phyloP scores from a whole-genome alignment of 2,797 vertebrate species.

The Philypnodon macrostomus region DNA sequence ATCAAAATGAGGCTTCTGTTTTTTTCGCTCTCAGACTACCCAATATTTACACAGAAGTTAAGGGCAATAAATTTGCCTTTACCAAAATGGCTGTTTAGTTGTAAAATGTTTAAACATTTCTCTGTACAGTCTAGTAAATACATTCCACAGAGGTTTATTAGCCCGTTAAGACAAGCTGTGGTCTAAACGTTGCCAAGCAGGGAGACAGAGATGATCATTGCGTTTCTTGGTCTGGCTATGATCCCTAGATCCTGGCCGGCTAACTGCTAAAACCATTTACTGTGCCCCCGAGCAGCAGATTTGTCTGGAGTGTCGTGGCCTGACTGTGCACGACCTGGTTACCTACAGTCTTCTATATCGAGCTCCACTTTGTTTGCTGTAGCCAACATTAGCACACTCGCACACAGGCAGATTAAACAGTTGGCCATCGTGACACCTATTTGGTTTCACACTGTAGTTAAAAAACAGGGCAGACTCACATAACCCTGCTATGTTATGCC shows the following conservation, averaged over 20 bases:
- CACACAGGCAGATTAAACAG: slow-evolving; percentile 38
- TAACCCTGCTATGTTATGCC: slow-evolving; percentile 37
- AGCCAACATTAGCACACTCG: slow-evolving; percentile 28
- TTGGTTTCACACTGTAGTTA: slow-evolving; percentile 38
- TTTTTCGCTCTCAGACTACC: background rate
- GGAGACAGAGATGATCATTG: slow-evolving; percentile 45
- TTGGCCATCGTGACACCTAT: slow-evolving; percentile 37
- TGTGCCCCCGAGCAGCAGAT: slow-evolving; percentile 60
- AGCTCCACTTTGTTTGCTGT: slow-evolving; percentile 44
- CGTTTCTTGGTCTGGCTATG: slow-evolving; percentile 46
- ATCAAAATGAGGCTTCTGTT: background rate
- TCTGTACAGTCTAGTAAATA: slow-evolving; percentile 35
- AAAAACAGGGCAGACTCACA: slow-evolving; percentile 29
- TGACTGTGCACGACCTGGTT: slow-evolving; percentile 56
- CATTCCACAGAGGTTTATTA: slow-evolving; percentile 43
- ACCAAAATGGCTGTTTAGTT: no score
- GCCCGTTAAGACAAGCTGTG: slow-evolving; percentile 35
- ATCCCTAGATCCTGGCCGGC: slow-evolving; percentile 49
- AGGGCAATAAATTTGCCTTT: slow-evolving; percentile 2
- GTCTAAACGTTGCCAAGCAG: slow-evolving; percentile 33
- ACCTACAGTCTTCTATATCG: slow-evolving; percentile 45
- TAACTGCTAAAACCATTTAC: slow-evolving; percentile 66
- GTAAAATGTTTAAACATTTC: slow-evolving; percentile 31
- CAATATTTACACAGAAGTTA: no score
- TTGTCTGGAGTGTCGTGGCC: slow-evolving; percentile 45